Conservation (phyloP, 2,797 vertebrate genomes). For the Pyrocephalus nanus region DNA sequence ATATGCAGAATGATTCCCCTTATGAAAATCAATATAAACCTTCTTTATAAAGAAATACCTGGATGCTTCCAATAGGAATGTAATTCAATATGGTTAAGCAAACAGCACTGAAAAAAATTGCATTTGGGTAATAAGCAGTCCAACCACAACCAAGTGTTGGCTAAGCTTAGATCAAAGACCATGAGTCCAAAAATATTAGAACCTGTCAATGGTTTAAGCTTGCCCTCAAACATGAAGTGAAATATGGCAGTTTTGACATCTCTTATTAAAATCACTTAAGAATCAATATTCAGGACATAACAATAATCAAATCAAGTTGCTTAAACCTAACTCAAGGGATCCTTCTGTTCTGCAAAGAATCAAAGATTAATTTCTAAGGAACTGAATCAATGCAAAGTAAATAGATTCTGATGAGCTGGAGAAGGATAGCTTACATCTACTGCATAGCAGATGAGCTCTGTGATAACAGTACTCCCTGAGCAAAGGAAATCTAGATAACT, state of each 20-base stretch:
- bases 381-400: slow-evolving; percentile 42
- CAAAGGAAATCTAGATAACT: slow-evolving; percentile 23
- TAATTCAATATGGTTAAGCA: background rate
- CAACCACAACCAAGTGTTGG: background rate
- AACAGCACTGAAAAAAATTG: background rate
- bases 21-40: background rate
- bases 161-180: background rate
- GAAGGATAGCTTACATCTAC: background rate
- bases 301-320: slow-evolving; percentile 42
- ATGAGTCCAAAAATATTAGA: background rate
- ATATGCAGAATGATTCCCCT: background rate
- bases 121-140: background rate
- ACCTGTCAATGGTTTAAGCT: background rate
- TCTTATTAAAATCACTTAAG: slow-evolving; percentile 15
- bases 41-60: background rate
- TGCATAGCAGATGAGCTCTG: slow-evolving; percentile 58
- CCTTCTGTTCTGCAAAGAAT: slow-evolving; percentile 22
- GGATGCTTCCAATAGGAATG: background rate
- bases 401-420: slow-evolving; percentile 33
- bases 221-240: background rate
- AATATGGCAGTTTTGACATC: background rate
- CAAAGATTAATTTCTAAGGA: slow-evolving; percentile 53
- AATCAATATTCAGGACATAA: slow-evolving; percentile 23
- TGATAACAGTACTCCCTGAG: background rate
- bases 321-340: slow-evolving; percentile 1